Evolutionary conservation across 2,888 invertebrate genomes (phyloP), one percentile per base, ranked within the genome.

Genomic region (Xanthostigma xanthostigma): DNA sequence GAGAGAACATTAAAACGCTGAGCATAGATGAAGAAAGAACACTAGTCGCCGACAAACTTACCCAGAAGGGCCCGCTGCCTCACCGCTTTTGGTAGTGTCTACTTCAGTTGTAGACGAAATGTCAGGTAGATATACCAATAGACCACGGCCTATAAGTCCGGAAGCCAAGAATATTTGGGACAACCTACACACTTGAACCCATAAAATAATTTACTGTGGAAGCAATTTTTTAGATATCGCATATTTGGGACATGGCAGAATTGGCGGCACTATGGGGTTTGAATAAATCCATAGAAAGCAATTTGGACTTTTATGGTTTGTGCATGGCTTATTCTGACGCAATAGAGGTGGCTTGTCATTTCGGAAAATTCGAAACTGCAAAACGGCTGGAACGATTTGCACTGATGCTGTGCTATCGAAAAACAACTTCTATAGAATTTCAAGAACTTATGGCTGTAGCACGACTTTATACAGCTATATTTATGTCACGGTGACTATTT

Each of bases 261-360:
- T 58, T 79, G 46, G 75, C 77, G 3, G 77, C 78, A 0, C 66
- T 74, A 49, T 75, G 77, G 74, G 67, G 73, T 17, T 59, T 79
- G 41, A 71, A 68, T 46, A 69, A 70, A 50, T 74, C 76, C 1
- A 55, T 75, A 11, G 60, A 66, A 42, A 69, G 73, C 0, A 71
- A 70, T 52, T 67, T 68, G 2, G 71, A 77, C 56, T 76, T 79
- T 51, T 61, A 68, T 1, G 60, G 71, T 1, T 59, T 79, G 2
- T 76, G 77, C 53, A 57, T 62, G 4, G 66, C 72, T n/a, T 78
- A 75, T 52, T 68, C 70, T 0, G 74, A 76, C 51, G 67, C 77
- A 62, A 61, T 74, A 27, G 56, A 59, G 5, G 62, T 66, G 0
- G 62, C 66, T 8, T 62, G 67, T 43, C 60, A 61, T 50, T 59